These are phyloP conservation scores for Strigamia maritima DNA, from an alignment of 2,888 invertebrate species.

Conservation along the genomic window DNA sequence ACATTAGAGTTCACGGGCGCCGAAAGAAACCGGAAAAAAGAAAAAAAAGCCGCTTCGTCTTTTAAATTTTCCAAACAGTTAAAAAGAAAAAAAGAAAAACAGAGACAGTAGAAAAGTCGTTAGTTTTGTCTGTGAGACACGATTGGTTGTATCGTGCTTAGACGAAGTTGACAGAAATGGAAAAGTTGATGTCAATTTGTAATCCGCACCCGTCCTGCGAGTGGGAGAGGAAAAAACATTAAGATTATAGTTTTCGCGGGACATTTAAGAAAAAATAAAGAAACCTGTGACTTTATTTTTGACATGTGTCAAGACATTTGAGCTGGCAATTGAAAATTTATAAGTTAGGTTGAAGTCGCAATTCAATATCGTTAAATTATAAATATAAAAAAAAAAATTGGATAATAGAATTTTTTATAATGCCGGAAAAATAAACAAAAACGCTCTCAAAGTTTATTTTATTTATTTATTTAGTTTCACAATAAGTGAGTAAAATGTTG, in stretches of 20 bases:
- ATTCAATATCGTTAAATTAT: constrained; percentile 34
- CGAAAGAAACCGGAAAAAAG: not conserved
- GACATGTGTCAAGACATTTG: constrained; percentile 32
- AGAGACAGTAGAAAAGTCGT: not conserved
- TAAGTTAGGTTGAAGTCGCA: constrained; percentile 24
- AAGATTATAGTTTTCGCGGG: constrained; percentile 31
- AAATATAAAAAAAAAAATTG: not conserved
- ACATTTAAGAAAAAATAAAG: constrained; percentile 27
- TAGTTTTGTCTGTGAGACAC: not conserved
- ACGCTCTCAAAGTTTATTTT: not conserved
- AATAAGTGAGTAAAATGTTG: not conserved
- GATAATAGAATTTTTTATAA: constrained; percentile 34
- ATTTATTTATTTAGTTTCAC: not conserved
- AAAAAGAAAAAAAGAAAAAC: not conserved
- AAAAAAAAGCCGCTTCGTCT: not conserved
- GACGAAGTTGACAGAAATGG: constrained; percentile 26
- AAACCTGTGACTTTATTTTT: constrained; percentile 31
- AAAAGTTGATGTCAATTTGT: constrained; percentile 30
- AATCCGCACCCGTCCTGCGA: constrained; percentile 26
- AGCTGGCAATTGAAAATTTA: constrained; percentile 30
- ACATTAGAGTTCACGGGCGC: not conserved
- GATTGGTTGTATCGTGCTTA: not conserved
- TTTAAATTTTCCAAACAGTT: not conserved
- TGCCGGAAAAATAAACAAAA: not conserved
- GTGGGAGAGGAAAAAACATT: not conserved